Evolutionary conservation across 2,113 vertebrate genomes (phyloP).

Genomic region (Nanorana parkeri): DNA sequence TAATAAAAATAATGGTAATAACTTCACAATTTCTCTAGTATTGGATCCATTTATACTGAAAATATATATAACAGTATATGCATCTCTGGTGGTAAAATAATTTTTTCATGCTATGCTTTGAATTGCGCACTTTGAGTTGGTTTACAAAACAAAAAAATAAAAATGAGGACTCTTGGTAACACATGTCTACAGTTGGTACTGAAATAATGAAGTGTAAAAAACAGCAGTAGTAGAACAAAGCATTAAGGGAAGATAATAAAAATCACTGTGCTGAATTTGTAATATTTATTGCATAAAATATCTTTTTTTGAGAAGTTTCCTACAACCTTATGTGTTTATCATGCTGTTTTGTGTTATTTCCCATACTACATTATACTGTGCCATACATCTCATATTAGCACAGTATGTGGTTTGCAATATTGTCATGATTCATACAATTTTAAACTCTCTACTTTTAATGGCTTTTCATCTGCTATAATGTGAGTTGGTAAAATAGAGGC

Average conservation of each 20-base stretch:
- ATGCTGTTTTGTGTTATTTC: constrained; percentile 37
- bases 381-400: constrained; percentile 38
- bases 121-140: no score
- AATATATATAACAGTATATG: no score
- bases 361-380: constrained; percentile 24
- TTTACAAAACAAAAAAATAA: neutral
- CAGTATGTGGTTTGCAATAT: constrained; percentile 42
- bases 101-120: no score
- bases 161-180: neutral
- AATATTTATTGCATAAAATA: constrained; percentile 28
- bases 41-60: no score
- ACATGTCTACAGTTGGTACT: neutral
- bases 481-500: constrained; percentile 36
- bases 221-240: constrained; percentile 8
- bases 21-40: no score
- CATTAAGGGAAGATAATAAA: constrained; percentile 19
- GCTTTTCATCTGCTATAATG: constrained; percentile 39
- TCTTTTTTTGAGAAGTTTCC: constrained; percentile 6
- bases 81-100: no score
- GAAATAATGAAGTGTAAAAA: constrained; percentile 20
- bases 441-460: constrained; percentile 43
- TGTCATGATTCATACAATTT: constrained; percentile 38
- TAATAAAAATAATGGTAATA: no score
- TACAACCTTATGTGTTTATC: constrained; percentile 21
- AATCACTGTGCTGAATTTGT: constrained; percentile 30